These are phyloP conservation scores for Cyrtodaria siliqua DNA, from an alignment of 2,888 invertebrate species.

Conservation along the genomic window DNA sequence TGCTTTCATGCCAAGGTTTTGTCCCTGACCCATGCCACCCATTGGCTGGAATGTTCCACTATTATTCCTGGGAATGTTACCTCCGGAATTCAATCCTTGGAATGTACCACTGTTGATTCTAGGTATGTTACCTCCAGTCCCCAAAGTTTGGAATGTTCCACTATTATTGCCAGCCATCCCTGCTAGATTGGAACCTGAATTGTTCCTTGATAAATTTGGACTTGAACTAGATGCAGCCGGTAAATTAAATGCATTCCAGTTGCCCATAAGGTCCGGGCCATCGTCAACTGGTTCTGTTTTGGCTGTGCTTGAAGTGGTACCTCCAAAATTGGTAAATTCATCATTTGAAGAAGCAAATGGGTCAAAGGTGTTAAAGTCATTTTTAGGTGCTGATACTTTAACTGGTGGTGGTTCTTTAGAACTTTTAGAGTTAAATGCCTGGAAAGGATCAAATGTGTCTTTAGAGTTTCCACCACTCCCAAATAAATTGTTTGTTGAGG, in stretches of 20 bases:
- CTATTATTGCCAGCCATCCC: conserved; percentile 25
- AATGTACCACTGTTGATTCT: conserved; percentile 56
- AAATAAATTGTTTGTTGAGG: conserved; percentile 13
- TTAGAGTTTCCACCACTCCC: conserved; percentile 28
- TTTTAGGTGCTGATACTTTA: conserved; percentile 40
- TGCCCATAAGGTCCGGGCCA: conserved; percentile 75
- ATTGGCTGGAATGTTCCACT: conserved; percentile 54
- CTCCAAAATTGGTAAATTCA: neutral
- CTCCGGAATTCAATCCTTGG: conserved; percentile 41
- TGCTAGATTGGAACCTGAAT: conserved; percentile 62
- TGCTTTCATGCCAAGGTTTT: conserved; percentile 15
- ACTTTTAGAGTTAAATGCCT: conserved; percentile 57
- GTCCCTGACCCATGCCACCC: conserved; percentile 53
- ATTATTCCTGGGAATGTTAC: conserved; percentile 37
- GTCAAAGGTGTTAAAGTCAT: conserved; percentile 72
- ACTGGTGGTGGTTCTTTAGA: conserved; percentile 48
- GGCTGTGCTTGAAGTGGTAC: conserved; percentile 4
- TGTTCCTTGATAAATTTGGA: conserved; percentile 67
- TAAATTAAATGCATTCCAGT: conserved; percentile 69
- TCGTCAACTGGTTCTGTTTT: conserved; percentile 37
- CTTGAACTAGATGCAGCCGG: conserved; percentile 41
- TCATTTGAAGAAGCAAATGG: conserved; percentile 69
- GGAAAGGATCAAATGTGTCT: conserved; percentile 82
- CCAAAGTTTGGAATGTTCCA: conserved; percentile 17
- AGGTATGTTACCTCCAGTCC: conserved; percentile 45